Percentiles rank a stretch among this genome's conserved stretches.
Evolutionary conservation across 2,888 invertebrate species (phyloP).

Genomic region (Platycheirus albimanus): DNA sequence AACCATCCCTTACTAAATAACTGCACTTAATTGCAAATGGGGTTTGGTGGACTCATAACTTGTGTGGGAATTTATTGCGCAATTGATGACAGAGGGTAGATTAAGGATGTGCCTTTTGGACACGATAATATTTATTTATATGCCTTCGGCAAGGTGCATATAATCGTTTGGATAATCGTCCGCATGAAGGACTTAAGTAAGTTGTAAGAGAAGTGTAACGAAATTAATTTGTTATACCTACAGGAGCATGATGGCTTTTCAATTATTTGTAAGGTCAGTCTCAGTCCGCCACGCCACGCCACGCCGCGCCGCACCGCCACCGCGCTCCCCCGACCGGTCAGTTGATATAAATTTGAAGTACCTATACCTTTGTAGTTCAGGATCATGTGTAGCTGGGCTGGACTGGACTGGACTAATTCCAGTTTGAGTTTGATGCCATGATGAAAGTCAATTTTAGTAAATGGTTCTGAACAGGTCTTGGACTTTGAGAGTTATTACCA

Average conservation of each 20-base stretch:
- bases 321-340: no score
- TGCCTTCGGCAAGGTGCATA: slow-evolving; percentile 62
- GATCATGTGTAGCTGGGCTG: not conserved
- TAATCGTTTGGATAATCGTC: slow-evolving; percentile 52
- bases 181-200: slow-evolving; percentile 44
- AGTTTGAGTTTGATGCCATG: not conserved
- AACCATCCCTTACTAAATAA: slow-evolving; percentile 47
- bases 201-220: slow-evolving; percentile 58
- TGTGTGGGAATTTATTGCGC: slow-evolving; percentile 52
- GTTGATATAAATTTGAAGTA: no score
- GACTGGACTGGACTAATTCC: no score
- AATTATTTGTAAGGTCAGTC: slow-evolving; percentile 33
- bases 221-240: slow-evolving; percentile 39
- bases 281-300: not conserved
- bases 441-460: slow-evolving; percentile 5
- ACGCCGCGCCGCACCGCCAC: no score
- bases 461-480: slow-evolving; percentile 8
- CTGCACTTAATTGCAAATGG: slow-evolving; percentile 27
- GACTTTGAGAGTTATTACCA: slow-evolving; percentile 24
- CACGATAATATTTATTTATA: slow-evolving; percentile 39
- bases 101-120: slow-evolving; percentile 36
- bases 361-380: not conserved
- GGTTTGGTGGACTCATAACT: not conserved
- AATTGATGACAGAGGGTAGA: slow-evolving; percentile 54
- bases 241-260: slow-evolving; percentile 30